A percentile compares a stretch with the other conserved stretches of the same genome.
Conservation (phyloP, 1,140 invertebrate genomes). For the Chrysopa pallens region DNA sequence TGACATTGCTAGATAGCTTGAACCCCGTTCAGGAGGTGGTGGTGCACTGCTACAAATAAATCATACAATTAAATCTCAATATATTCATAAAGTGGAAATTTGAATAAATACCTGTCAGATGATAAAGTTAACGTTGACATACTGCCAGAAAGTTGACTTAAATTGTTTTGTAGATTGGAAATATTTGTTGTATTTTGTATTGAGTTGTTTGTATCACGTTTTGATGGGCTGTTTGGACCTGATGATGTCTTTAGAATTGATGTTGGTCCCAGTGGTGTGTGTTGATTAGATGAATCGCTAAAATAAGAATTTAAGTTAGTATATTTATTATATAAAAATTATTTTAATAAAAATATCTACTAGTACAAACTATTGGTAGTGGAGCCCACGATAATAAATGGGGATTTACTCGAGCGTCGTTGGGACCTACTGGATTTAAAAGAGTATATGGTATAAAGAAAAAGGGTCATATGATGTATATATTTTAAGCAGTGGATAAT, state of each 20-base stretch:
- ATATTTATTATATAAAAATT: no score
- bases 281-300: no score
- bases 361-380: no score
- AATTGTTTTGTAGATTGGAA: background rate
- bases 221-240: background rate
- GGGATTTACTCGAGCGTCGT: no score
- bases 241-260: background rate
- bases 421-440: no score
- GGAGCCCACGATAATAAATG: no score
- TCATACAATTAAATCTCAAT: background rate
- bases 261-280: background rate
- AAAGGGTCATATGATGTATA: no score
- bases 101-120: no score
- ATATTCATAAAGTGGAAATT: background rate
- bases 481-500: no score
- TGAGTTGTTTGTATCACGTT: background rate
- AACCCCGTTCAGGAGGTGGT: conserved; percentile 57
- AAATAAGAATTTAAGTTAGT: no score
- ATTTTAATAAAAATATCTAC: no score
- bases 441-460: no score
- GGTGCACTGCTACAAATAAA: conserved; percentile 27
- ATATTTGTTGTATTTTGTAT: background rate
- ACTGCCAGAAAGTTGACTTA: background rate
- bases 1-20: conserved; percentile 66
- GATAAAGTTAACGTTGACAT: background rate